Evolutionary conservation across 2,113 vertebrate species (phyloP).

Genomic region (Noturus placidus): DNA sequence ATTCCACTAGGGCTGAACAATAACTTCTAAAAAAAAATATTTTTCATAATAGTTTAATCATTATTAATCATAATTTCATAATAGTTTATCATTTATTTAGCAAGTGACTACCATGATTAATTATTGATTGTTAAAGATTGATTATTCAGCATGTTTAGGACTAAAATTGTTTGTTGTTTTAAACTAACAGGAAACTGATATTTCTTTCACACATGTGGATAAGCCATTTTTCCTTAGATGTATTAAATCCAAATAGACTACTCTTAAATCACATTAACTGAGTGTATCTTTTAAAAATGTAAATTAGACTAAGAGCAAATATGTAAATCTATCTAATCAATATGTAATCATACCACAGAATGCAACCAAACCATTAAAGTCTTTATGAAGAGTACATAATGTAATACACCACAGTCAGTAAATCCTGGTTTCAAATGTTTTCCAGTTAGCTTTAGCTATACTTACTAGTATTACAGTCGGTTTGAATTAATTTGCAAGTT

Average conservation of each 20-base stretch:
- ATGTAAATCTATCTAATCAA: background rate
- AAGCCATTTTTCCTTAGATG: background rate
- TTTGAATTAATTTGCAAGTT: background rate
- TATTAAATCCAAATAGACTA: background rate
- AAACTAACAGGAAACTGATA: background rate
- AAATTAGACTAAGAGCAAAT: background rate
- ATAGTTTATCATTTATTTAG: background rate
- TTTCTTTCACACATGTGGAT: background rate
- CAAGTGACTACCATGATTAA: background rate
- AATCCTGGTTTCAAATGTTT: background rate
- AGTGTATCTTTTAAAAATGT: background rate
- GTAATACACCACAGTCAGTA: background rate
- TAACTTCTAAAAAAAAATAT: background rate
- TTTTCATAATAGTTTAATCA: background rate
- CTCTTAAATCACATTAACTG: background rate
- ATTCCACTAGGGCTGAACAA: background rate
- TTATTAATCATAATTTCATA: background rate
- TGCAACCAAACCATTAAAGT: background rate
- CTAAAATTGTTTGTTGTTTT: background rate
- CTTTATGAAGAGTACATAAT: background rate
- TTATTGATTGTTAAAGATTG: background rate
- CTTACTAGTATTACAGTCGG: background rate
- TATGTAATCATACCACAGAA: background rate
- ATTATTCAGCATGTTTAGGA: background rate
- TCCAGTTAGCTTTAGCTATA: background rate